Evolutionary conservation across 2,113 vertebrate genomes (phyloP).

Genomic region (Tetrax tetrax): DNA sequence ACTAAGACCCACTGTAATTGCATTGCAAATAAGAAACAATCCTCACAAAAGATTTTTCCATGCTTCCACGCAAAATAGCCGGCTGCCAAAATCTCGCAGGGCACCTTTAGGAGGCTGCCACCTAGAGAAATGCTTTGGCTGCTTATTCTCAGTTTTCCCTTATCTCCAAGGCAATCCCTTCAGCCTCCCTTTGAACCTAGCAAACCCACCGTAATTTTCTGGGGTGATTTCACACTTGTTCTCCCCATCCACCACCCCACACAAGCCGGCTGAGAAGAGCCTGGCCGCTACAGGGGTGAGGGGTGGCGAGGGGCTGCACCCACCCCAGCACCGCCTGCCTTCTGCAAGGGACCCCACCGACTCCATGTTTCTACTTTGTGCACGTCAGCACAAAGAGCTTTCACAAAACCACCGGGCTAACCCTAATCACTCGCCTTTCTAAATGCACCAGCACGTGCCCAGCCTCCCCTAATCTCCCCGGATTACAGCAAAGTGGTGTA

Average conservation of each 20-base stretch:
- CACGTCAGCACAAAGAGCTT: constrained; percentile 44
- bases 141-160: not conserved
- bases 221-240: not conserved
- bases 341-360: not conserved
- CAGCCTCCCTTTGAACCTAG: not conserved
- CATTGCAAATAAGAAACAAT: constrained; percentile 47
- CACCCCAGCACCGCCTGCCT: not conserved
- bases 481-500: constrained; percentile 47
- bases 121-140: constrained; percentile 19
- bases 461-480: constrained; percentile 49
- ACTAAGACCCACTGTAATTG: constrained; percentile 21
- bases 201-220: not conserved
- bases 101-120: constrained; percentile 56
- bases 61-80: constrained; percentile 42
- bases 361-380: not conserved
- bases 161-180: not conserved
- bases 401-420: constrained; percentile 37
- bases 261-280: not conserved
- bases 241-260: not conserved
- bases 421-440: constrained; percentile 57
- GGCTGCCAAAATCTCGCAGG: constrained; percentile 42
- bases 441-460: constrained; percentile 58
- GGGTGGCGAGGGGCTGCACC: not conserved
- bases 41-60: constrained; percentile 64
- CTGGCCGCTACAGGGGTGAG: not conserved